Base-by-base conservation (phyloP, 2,888 invertebrate genomes). In the Troides oblongomaculatus region DNA sequence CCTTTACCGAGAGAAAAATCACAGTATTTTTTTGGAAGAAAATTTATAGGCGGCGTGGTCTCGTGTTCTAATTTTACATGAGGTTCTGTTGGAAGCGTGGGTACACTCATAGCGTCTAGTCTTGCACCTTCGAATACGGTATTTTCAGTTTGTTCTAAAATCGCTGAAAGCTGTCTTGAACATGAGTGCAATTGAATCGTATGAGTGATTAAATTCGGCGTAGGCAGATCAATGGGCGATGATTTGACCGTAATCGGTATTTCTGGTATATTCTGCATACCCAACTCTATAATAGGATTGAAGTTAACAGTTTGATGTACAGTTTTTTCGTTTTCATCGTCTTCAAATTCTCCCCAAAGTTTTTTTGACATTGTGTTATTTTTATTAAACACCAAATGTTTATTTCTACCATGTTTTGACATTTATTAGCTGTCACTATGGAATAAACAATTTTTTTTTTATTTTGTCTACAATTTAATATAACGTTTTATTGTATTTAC, bases 241-340 rank as follows among this genome's bases (percentile, higher is more conserved):
- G 90, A 89, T 78, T 92, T 90, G 1, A 90, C 91, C 46, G 87
- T 85, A 62, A 90, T 92, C 0, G 90, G 89, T 77, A 90, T 90
- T 82, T 92, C 92, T 1, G 92, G 91, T 67, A 93, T 92, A 69
- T 92, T 92, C 79, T 92, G 92, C 90, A 93, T 87, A 10, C 92
- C 93, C 61, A 92, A 79, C 78, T 93, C 93, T 64, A 93, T 93
- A 23, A 93, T 90, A 1, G 93, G 93, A 71, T 90, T 91, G 73
- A 93, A 93, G 74, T 93, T 92, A 3, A 92, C 92, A 64, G 83
- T 90, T 73, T 91, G 90, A 30, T 89, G 74, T 72, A 89, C 74
- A 1, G 84, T 80, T 64, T 90, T 87, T 64, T 90, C 87, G 43
- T 81, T 80, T 62, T 78, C 81, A 65, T 86, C 86, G 30, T 87